Evolutionary conservation across 2,888 invertebrate genomes (phyloP), one percentile per base, ranked within the genome.

Genomic region (Pollenia amentaria): DNA sequence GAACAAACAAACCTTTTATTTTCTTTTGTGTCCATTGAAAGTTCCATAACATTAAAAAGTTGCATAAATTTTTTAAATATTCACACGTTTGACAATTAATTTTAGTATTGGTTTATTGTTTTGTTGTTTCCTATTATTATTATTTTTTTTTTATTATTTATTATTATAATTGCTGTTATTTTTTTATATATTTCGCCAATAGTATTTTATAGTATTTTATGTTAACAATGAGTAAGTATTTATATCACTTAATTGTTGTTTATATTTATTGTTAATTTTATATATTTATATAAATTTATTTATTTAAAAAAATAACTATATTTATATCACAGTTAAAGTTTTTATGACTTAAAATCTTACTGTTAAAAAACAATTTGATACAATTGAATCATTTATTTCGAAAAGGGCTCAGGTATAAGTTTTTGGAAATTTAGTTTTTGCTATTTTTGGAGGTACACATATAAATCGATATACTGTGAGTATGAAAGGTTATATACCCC

Each of bases 1-100:
- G n/a, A 65, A 18, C 2, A 53, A 75, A 88, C 89, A 85, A 89
- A 91, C 91, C 91, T 91, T 91, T 92, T 90, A 90, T 89, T 90
- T 92, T 91, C 91, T 91, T 92, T 91, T 90, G 92, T 87, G 91
- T 91, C 92, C 92, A 91, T 90, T 92, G 91, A 89, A 92, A 92
- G 88, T 92, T 92, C 92, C 91, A 91, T 92, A 92, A 91, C 91
- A 92, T 92, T 88, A 91, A 92, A 90, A 88, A 90, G 89, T 88
- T 89, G 92, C 91, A 92, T 91, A 91, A 89, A 92, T 91, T 90
- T 89, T 88, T 88, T 76, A 90, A 89, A 89, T 89, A 88, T 87
- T 89, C 90, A 87, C 91, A 91, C 89, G 88, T 90, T 81, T 70
- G 72, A 44, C 82, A 87, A 82, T 72, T 85, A 80, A 80, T 83